Base-by-base conservation (phyloP, 1,140 invertebrate genomes). In the Cotesia vestalis region DNA sequence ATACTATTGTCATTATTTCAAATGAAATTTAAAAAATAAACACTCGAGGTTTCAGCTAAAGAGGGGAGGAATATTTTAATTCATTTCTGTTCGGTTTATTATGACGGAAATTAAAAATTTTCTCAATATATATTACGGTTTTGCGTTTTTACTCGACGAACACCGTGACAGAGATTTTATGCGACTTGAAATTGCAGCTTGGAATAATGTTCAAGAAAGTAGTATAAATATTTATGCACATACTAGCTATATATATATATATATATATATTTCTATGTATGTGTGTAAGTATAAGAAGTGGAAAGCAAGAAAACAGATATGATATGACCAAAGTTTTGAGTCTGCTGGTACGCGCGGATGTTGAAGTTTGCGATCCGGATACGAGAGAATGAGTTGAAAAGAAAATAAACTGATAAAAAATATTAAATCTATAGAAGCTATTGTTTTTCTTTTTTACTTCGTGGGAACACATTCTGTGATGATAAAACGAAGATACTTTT, bases 321-420 rank as follows among this genome's bases (percentile, higher is more conserved):
- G 27, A 27, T 12, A 27, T 27, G 11, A 61, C 4, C 17, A 34
- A 61, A 61, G 14, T 61, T 61, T 61, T 8, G 14, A 61, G 59
- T 61, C 34, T 27, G 6, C 59, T 57, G 3, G 1, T 27, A 27
- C 27, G 4, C 53, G 17, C 59, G 63, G 14, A 52, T 17, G 27
- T 66, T 17, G 20, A 66, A 51, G 38, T 51, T 66, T 35, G 40
- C 38, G 38, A 66, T 14, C 17, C 38, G 38, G 14, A 34, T 27
- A 34, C 61, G 20, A 12, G 38, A 11, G 12, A 63, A 63, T 34
- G n/a, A 63, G 38, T 36, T 12, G n/a, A 5, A 61, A 60, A 34
- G 27, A 61, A 17, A 57, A 57, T 5, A 57, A 17, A 20, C 17
- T n/a, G 14, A 63, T 8, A 36, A 63, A 12, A n/a, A 63, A 63